Evolutionary conservation across 2,888 invertebrate genomes (phyloP), one percentile per base, ranked within the genome.

Genomic region (Scrobipalpa atriplicella): DNA sequence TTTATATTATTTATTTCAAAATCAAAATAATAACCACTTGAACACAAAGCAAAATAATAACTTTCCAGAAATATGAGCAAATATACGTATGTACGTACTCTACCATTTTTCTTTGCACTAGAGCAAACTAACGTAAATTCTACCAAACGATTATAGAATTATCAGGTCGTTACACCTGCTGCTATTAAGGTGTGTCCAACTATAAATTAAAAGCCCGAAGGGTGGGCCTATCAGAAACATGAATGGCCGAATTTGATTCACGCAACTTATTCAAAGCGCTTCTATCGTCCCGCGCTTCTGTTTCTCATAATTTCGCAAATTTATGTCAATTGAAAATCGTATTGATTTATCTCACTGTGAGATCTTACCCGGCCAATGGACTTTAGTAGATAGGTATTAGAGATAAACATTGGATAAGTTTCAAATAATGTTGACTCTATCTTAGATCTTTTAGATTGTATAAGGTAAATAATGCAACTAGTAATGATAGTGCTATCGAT

Each of bases 181-280:
- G n/a, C n/a, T n/a, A 16, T 47, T 16, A 47, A 47, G 47, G 47
- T 47, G 47, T 47, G 47, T 47, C 47, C n/a, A 47, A 47, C 47
- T 47, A n/a, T 16, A 47, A 47, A 47, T 47, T 47, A 47, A 29
- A 47, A 16, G 47, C 47, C 47, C 47, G 47, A 5, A 47, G 47
- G 47, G 47, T 47, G 47, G 47, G 16, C 47, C 47, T 47, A 47
- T 47, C 47, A 47, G 47, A 47, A 29, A 47, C 47, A 47, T 56
- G 54, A 56, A 56, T 56, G 54, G 54, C 52, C 5, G 21, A 1
- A 21, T 21, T 29, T 56, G 54, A 56, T 13, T 56, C 54, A 56
- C 54, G 54, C 29, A 21, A 21, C 54, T 19, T 18, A 21, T 21
- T 21, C 21, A 19, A 13, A 10, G 10, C 18, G 19, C 52, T 18